Percentiles rank a stretch among this genome's conserved stretches.
phyloP scores from a whole-genome alignment of 1,140 invertebrate genomes.

The Charaxes varanes region DNA sequence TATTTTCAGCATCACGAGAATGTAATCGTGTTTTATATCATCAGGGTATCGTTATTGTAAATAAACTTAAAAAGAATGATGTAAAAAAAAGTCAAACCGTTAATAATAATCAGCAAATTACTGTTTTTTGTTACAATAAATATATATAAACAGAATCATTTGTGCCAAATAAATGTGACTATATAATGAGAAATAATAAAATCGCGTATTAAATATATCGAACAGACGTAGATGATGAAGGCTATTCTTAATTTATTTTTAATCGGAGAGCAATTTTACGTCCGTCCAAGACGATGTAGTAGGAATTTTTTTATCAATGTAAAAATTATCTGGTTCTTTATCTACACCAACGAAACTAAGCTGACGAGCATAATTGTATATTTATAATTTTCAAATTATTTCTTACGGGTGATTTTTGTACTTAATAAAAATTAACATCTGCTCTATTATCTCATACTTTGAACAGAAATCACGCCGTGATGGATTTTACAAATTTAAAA shows the following conservation, averaged over 20 bases:
- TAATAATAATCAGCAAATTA: not conserved
- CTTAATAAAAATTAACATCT: too few relatives aligned
- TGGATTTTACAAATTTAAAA: too few relatives aligned
- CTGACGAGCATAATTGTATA: too few relatives aligned
- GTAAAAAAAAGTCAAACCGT: not conserved
- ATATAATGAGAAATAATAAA: not conserved
- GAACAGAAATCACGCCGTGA: too few relatives aligned
- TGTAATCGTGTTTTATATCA: constrained; percentile 12
- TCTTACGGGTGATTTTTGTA: too few relatives aligned
- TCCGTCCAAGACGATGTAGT: constrained; percentile 36
- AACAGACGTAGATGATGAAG: too few relatives aligned
- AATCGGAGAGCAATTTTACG: constrained; percentile 34
- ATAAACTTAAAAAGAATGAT: constrained; percentile 4
- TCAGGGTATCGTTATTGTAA: constrained; percentile 21
- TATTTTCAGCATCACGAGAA: constrained; percentile 9
- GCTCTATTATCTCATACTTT: too few relatives aligned
- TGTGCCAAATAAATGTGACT: constrained; percentile 26
- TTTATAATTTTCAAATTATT: too few relatives aligned
- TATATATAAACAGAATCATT: constrained; percentile 10
- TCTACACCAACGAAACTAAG: too few relatives aligned
- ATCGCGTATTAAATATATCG: constrained; percentile 3
- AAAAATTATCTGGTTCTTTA: not conserved
- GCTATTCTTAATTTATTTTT: too few relatives aligned
- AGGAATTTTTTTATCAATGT: not conserved
- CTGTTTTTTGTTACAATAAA: not conserved